phyloP scores from a whole-genome alignment of 2,888 invertebrate species.

The Thalpophila matura region DNA sequence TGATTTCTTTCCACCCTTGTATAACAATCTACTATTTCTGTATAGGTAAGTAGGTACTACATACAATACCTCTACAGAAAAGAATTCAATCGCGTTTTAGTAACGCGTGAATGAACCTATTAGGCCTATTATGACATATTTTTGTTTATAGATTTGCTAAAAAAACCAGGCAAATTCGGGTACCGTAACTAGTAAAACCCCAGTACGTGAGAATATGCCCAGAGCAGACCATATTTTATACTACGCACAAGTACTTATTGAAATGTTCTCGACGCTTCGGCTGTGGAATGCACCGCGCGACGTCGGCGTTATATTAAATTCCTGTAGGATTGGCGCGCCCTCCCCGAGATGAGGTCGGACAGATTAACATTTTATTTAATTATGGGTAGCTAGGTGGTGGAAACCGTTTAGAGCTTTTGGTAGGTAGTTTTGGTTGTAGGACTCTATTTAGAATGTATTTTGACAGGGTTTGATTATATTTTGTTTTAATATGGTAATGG shows the following conservation, averaged over 20 bases:
- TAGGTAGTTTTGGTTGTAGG: background rate
- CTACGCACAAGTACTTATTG: conserved; percentile 35
- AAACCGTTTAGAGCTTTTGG: conserved; percentile 1
- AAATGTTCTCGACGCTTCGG: conserved; percentile 39
- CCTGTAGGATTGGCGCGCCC: conserved; percentile 68
- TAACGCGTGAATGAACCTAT: too few species aligned
- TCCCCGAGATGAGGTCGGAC: conserved; percentile 48
- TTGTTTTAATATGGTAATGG: too few species aligned
- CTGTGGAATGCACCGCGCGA: conserved; percentile 68
- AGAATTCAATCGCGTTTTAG: too few species aligned
- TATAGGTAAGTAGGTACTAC: too few species aligned
- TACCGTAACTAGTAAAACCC: conserved; percentile 9
- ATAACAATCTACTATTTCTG: too few species aligned
- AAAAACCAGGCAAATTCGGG: background rate
- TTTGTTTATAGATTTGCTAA: too few species aligned
- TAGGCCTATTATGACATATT: too few species aligned
- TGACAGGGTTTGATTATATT: too few species aligned
- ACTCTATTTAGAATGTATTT: background rate
- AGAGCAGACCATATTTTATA: conserved; percentile 19
- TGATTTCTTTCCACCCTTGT: too few species aligned
- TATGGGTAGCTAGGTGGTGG: conserved; percentile 25
- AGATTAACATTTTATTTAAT: conserved; percentile 61
- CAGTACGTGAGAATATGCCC: conserved; percentile 53
- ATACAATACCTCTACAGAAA: too few species aligned
- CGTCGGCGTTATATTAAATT: conserved; percentile 81